Conservation (phyloP, 2,888 invertebrate species). For the Melieria crassipennis region DNA sequence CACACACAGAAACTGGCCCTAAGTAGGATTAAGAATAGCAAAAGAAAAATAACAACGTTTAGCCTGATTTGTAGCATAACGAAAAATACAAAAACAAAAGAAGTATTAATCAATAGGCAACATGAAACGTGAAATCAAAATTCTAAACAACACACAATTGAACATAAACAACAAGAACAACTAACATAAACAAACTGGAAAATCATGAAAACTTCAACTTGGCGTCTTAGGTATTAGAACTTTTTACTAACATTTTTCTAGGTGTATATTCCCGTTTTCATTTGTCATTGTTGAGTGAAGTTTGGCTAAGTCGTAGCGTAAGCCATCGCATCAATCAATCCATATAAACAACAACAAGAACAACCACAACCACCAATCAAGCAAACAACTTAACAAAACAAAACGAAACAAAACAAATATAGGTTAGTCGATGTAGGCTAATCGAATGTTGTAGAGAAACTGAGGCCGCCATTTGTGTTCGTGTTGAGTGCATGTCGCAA, state of each 20-base stretch:
- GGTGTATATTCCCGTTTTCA: background rate
- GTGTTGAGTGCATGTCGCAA: too few relatives aligned
- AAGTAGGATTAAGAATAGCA: conserved; percentile 2
- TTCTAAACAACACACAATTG: conserved; percentile 28
- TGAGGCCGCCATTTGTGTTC: background rate
- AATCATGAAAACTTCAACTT: too few relatives aligned
- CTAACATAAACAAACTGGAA: too few relatives aligned
- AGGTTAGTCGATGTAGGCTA: too few relatives aligned
- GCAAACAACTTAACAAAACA: background rate
- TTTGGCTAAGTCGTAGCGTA: too few relatives aligned
- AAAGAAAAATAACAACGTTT: background rate
- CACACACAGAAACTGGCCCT: too few relatives aligned
- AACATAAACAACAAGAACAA: background rate
- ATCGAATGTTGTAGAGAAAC: background rate
- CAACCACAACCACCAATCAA: background rate
- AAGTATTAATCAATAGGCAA: conserved; percentile 1
- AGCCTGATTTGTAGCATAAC: background rate
- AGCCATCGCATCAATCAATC: background rate
- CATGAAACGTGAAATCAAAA: conserved; percentile 24
- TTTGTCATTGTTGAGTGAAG: background rate
- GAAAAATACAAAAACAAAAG: conserved; percentile 6
- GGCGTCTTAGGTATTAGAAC: too few relatives aligned
- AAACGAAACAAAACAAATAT: too few relatives aligned
- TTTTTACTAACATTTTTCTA: background rate
- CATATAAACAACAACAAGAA: background rate